Evolutionary conservation across 2,888 invertebrate species (phyloP).

Genomic region (Heterodera filipjevi): DNA sequence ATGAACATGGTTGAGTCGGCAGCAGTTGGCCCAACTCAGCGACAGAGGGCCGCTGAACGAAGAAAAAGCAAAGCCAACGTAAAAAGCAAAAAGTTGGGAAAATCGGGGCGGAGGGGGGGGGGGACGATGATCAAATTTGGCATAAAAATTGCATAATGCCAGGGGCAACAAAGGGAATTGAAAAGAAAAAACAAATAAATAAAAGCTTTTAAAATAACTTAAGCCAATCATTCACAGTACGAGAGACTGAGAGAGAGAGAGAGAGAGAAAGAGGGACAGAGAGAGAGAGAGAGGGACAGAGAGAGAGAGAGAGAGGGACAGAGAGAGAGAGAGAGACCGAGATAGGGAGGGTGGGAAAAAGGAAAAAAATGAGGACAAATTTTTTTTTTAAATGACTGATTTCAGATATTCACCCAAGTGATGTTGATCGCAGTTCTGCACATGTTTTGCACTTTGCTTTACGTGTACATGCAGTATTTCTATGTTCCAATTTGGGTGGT

Average conservation of each 20-base stretch:
- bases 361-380: no score
- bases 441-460: slow-evolving; percentile 18
- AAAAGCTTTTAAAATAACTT: neutral
- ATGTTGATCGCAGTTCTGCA: slow-evolving; percentile 19
- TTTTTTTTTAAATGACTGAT: neutral
- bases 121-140: no score
- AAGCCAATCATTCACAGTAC: no score
- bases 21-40: neutral
- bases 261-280: no score
- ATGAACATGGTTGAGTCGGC: slow-evolving; percentile 12
- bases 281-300: no score
- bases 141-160: no score
- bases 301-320: no score
- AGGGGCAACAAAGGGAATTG: no score
- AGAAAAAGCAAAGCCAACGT: slow-evolving; percentile 23
- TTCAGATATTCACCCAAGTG: slow-evolving; percentile 26
- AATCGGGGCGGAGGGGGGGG: no score
- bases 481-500: slow-evolving; percentile 19
- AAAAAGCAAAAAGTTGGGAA: neutral
- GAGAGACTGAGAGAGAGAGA: no score
- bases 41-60: slow-evolving; percentile 12
- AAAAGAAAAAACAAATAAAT: neutral
- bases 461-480: slow-evolving; percentile 28
- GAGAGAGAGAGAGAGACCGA: no score
- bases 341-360: no score